Conservation (phyloP, 2,797 vertebrate genomes). For the Apodemus agrarius region DNA sequence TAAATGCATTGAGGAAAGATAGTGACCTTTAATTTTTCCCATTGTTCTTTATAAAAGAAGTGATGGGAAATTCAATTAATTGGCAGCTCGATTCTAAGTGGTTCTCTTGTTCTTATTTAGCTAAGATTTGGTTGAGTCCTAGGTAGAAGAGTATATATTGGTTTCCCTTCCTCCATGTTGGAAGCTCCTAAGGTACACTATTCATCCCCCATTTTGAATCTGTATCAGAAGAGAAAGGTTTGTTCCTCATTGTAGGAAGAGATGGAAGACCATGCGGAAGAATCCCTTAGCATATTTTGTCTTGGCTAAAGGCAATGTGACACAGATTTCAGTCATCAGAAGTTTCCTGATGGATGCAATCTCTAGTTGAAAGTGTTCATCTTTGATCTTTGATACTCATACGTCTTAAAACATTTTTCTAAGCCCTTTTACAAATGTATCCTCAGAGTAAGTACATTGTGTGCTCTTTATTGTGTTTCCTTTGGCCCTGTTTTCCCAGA, state of each 20-base stretch:
- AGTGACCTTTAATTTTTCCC: not conserved
- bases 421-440: not conserved
- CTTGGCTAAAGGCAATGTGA: slow-evolving; percentile 14
- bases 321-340: not conserved
- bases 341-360: not conserved
- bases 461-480: not conserved
- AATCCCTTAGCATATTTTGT: not conserved
- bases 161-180: not conserved
- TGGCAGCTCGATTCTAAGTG: not conserved
- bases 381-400: not conserved
- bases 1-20: not conserved
- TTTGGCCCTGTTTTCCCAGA: not conserved
- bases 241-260: not conserved
- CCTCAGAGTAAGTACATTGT: not conserved
- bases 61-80: not conserved
- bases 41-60: not conserved
- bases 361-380: not conserved
- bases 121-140: not conserved
- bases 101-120: not conserved
- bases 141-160: slow-evolving; percentile 1
- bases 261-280: not conserved
- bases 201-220: not conserved
- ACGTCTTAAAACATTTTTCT: not conserved
- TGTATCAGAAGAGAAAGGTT: slow-evolving; percentile 1
- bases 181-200: not conserved